Evolutionary conservation across 2,888 invertebrate genomes (phyloP).

Genomic region (Drosophila falleni): DNA sequence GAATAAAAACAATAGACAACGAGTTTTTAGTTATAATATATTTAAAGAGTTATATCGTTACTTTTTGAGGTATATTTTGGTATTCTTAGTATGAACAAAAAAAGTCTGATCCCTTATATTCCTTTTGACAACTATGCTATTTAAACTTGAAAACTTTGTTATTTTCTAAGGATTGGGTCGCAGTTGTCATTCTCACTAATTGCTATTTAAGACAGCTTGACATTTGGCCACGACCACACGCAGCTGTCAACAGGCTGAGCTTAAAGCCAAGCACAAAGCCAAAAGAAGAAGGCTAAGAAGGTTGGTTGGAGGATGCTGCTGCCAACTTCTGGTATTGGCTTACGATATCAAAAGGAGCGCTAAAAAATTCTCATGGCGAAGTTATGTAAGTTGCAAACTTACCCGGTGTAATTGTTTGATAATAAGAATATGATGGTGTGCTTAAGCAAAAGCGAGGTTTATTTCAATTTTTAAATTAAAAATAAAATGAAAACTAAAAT

Average conservation of each 20-base stretch:
- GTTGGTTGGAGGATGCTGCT: background rate
- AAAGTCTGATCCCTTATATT: too few species aligned
- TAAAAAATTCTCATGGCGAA: constrained; percentile 7
- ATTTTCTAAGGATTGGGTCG: background rate
- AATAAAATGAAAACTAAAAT: background rate
- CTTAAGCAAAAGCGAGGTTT: background rate
- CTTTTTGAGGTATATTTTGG: too few species aligned
- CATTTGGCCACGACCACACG: constrained; percentile 38
- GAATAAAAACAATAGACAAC: too few species aligned
- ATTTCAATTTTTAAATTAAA: background rate
- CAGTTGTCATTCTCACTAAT: constrained; percentile 41
- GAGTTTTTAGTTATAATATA: too few species aligned
- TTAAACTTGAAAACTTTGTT: background rate
- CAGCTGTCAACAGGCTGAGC: constrained; percentile 30
- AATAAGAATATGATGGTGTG: constrained; percentile 3
- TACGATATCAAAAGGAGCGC: constrained; percentile 31
- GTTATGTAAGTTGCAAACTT: constrained; percentile 20
- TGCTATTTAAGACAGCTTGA: constrained; percentile 52
- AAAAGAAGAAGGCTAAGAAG: constrained; percentile 10
- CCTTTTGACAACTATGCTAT: too few species aligned
- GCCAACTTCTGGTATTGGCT: constrained; percentile 35
- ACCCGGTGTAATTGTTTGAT: constrained; percentile 15
- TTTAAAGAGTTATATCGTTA: too few species aligned
- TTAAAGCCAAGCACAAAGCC: constrained; percentile 7
- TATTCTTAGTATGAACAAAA: too few species aligned